Conservation (phyloP, 2,888 invertebrate species). For the Pammene aurita region DNA sequence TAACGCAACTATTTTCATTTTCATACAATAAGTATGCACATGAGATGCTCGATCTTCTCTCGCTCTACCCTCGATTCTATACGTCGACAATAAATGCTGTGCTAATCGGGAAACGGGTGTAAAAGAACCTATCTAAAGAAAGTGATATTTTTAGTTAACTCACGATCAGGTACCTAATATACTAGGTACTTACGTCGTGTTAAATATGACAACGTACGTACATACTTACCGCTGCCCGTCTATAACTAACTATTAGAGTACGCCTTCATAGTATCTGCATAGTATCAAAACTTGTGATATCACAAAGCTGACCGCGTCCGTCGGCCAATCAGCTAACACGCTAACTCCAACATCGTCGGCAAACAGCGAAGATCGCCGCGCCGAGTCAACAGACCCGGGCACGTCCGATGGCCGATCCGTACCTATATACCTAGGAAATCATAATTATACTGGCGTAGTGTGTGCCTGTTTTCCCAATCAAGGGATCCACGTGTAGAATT, state of each 20-base stretch:
- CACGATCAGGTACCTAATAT: too few species aligned
- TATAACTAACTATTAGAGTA: background rate
- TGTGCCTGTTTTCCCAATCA: constrained; percentile 18
- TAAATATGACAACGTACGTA: too few species aligned
- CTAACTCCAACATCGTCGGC: constrained; percentile 60
- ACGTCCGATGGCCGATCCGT: constrained; percentile 24
- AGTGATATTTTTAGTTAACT: too few species aligned
- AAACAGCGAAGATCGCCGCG: constrained; percentile 66
- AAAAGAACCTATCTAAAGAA: too few species aligned
- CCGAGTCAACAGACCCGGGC: constrained; percentile 43
- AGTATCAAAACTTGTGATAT: constrained; percentile 30
- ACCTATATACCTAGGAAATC: constrained; percentile 21
- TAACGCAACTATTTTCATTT: too few species aligned
- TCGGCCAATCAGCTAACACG: constrained; percentile 70
- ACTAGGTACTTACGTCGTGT: too few species aligned
- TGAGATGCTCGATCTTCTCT: too few species aligned
- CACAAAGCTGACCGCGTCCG: constrained; percentile 36
- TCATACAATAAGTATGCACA: too few species aligned
- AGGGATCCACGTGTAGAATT: constrained; percentile 20
- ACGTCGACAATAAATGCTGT: too few species aligned
- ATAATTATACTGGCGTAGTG: constrained; percentile 29
- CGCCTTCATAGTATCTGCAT: constrained; percentile 10
- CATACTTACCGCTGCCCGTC: background rate
- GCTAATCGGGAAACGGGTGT: too few species aligned
- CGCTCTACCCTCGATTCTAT: too few species aligned